Conservation (phyloP, 2,888 invertebrate species). For the Ecliptopera silaceata region DNA sequence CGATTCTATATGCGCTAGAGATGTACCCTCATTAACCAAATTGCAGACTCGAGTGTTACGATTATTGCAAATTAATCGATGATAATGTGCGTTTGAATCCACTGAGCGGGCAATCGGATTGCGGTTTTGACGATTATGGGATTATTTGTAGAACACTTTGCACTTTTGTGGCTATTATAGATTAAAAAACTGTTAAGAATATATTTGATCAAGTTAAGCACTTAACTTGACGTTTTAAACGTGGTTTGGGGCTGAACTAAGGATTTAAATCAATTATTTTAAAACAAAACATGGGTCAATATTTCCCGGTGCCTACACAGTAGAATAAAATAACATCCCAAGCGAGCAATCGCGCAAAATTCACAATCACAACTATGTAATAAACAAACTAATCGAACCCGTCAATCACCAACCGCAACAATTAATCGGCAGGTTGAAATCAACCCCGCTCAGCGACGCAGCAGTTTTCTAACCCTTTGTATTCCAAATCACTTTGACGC, state of each 20-base stretch:
- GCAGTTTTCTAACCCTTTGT: constrained; percentile 74
- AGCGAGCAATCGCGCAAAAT: constrained; percentile 16
- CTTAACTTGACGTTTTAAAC: no score
- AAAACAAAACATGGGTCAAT: not conserved
- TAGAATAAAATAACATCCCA: not conserved
- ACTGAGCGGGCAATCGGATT: not conserved
- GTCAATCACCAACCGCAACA: constrained; percentile 51
- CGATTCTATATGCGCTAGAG: constrained; percentile 14
- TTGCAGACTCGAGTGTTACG: constrained; percentile 32
- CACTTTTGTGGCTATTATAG: not conserved
- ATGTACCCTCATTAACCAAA: constrained; percentile 32
- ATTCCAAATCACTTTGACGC: constrained; percentile 71
- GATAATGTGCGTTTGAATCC: constrained; percentile 27
- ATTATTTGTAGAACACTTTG: not conserved
- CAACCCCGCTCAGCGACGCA: constrained; percentile 57
- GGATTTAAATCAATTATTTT: not conserved
- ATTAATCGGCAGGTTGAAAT: constrained; percentile 60
- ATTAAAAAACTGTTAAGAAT: not conserved
- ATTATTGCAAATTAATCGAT: constrained; percentile 39
- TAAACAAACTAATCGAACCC: constrained; percentile 41
- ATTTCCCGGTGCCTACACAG: not conserved
- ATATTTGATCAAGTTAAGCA: not conserved
- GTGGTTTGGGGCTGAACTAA: no score
- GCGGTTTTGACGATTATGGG: constrained; percentile 2
- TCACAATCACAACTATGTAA: constrained; percentile 22